These are phyloP conservation scores for Drosophila albomicans DNA, from an alignment of 1,140 invertebrate genomes.

Conservation along the genomic window DNA sequence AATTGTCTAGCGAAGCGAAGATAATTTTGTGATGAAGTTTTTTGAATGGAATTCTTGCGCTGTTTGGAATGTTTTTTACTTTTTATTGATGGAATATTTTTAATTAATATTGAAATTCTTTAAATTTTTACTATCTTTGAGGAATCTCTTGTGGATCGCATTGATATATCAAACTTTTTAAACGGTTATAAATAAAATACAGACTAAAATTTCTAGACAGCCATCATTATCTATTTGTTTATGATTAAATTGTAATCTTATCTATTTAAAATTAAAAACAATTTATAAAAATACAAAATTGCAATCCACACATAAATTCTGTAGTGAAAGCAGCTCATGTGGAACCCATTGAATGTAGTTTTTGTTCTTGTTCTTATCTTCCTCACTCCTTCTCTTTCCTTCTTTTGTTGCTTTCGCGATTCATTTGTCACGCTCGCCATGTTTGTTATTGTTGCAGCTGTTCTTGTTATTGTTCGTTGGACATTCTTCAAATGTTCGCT, in stretches of 20 bases:
- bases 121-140: too few relatives aligned
- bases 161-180: too few relatives aligned
- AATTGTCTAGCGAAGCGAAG: background rate
- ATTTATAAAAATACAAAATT: too few relatives aligned
- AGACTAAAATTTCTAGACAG: too few relatives aligned
- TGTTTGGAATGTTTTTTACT: background rate
- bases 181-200: too few relatives aligned
- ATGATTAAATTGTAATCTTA: too few relatives aligned
- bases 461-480: constrained; percentile 11
- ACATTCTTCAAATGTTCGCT: constrained; percentile 47
- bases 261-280: too few relatives aligned
- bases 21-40: background rate
- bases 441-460: constrained; percentile 40
- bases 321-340: background rate
- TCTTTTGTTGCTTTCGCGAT: constrained; percentile 19
- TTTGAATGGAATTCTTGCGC: too few relatives aligned
- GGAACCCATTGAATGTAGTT: constrained; percentile 3
- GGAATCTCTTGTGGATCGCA: too few relatives aligned
- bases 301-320: background rate
- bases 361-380: background rate
- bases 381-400: background rate
- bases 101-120: background rate
- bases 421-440: constrained; percentile 54
- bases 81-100: background rate
- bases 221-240: too few relatives aligned